phyloP scores from a whole-genome alignment of 1,140 invertebrate genomes.

The Branchinecta lindahli region DNA sequence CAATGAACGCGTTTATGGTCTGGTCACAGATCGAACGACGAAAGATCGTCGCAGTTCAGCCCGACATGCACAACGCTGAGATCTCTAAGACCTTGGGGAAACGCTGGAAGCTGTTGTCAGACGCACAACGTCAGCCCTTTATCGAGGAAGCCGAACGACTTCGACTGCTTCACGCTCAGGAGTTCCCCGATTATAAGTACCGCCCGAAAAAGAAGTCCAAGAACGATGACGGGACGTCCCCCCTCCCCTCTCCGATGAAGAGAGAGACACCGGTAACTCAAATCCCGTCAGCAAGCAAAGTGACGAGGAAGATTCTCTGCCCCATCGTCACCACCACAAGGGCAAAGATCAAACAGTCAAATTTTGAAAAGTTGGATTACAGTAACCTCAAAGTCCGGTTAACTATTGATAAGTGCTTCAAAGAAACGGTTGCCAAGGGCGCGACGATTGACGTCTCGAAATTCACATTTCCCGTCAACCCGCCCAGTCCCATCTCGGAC shows the following conservation, averaged over 20 bases:
- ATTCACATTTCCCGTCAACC: conserved; percentile 57
- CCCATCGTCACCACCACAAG: conserved; percentile 16
- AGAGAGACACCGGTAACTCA: conserved; percentile 11
- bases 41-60: conserved; percentile 85
- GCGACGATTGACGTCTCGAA: conserved; percentile 56
- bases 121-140: conserved; percentile 77
- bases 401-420: conserved; percentile 40
- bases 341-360: conserved; percentile 11
- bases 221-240: conserved; percentile 35
- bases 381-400: conserved; percentile 40
- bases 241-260: conserved; percentile 24
- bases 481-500: conserved; percentile 54
- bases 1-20: conserved; percentile 81
- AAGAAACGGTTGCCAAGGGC: conserved; percentile 50
- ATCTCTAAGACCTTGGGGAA: conserved; percentile 79
- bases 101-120: conserved; percentile 44
- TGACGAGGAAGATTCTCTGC: conserved; percentile 17
- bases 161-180: conserved; percentile 72
- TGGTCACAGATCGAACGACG: conserved; percentile 66
- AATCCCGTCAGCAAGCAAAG: conserved; percentile 18
- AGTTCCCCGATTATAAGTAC: conserved; percentile 97
- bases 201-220: conserved; percentile 71
- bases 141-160: conserved; percentile 85
- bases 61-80: conserved; percentile 95
- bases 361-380: conserved; percentile 23